Evolutionary conservation across 2,797 vertebrate genomes (phyloP).

Genomic region (Sardinella longiceps): DNA sequence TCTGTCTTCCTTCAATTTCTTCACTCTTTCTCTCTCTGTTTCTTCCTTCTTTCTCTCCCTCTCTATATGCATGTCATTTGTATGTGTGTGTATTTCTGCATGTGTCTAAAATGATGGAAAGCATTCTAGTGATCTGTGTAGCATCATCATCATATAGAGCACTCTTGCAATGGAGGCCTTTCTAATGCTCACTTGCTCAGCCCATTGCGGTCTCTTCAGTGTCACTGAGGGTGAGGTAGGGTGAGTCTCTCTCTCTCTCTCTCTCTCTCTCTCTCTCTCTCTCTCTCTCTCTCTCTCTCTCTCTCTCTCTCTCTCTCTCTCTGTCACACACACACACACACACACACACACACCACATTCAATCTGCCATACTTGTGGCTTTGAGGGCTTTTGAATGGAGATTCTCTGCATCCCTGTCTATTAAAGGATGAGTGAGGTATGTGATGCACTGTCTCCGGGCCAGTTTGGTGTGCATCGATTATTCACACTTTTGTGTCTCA

Average conservation of each 20-base stretch:
- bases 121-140: too few species aligned
- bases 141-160: too few species aligned
- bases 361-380: constrained; percentile 7
- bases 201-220: too few species aligned
- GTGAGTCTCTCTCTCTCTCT: constrained; percentile 14
- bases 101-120: neutral
- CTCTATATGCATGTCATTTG: constrained; percentile 19
- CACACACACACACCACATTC: neutral
- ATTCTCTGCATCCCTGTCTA: neutral
- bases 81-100: constrained; percentile 20
- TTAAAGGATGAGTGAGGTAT: neutral
- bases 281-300: neutral
- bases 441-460: neutral
- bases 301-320: neutral
- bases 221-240: too few species aligned
- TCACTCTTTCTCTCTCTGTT: neutral
- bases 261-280: neutral
- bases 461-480: neutral
- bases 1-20: too few species aligned
- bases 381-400: neutral
- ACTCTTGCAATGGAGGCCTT: too few species aligned
- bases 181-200: too few species aligned
- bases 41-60: too few species aligned
- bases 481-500: neutral
- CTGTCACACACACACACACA: neutral